Evolutionary conservation across 2,797 vertebrate genomes (phyloP).

Genomic region (Enteromius unitaeniatus): DNA sequence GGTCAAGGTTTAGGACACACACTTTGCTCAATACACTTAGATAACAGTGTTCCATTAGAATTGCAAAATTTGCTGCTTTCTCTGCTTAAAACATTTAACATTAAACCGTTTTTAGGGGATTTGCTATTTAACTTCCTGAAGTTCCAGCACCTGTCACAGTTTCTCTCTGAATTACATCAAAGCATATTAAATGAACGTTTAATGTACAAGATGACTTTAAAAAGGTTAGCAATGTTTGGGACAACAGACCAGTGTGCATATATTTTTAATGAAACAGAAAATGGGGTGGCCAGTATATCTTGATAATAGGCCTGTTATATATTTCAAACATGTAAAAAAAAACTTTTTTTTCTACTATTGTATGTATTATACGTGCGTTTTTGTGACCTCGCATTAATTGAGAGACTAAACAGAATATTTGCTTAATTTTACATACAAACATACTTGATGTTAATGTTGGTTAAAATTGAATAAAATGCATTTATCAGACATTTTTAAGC

Average conservation of each 20-base stretch:
- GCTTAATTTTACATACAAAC: not conserved
- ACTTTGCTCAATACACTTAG: not conserved
- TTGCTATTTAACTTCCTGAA: not conserved
- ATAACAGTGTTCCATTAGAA: not conserved
- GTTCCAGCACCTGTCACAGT: not conserved
- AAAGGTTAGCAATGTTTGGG: not conserved
- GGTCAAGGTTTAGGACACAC: slow-evolving; percentile 42
- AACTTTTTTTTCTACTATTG: not conserved
- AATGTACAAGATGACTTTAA: not conserved
- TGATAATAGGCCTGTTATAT: not conserved
- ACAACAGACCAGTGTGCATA: not conserved
- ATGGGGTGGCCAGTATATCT: not conserved
- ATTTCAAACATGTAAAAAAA: not conserved
- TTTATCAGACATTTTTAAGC: not conserved
- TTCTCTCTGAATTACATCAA: not conserved
- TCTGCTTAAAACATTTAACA: not conserved
- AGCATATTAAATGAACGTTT: not conserved
- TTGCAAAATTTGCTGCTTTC: not conserved
- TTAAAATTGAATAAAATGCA: not conserved
- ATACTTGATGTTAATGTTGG: not conserved
- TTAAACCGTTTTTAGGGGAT: not conserved
- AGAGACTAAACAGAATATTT: not conserved
- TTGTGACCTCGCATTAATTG: not conserved
- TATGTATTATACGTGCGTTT: not conserved
- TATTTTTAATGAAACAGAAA: not conserved